Evolutionary conservation across 2,113 vertebrate genomes (phyloP).

Genomic region (Crotalus tigris): DNA sequence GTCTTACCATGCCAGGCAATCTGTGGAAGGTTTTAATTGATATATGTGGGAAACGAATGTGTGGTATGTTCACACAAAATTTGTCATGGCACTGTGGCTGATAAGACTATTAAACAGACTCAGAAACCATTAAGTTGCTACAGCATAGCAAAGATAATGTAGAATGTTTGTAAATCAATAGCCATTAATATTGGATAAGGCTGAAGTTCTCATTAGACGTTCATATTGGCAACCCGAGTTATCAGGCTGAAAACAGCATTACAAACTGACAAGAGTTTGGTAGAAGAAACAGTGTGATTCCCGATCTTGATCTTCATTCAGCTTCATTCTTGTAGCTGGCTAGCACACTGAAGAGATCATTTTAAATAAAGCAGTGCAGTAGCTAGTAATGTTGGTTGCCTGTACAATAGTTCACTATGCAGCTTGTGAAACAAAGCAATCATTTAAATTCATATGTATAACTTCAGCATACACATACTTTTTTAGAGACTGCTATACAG

Average conservation of each 20-base stretch:
- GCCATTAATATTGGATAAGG: background rate
- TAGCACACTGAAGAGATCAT: background rate
- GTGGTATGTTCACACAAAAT: background rate
- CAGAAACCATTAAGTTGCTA: background rate
- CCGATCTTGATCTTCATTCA: background rate
- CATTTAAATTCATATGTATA: background rate
- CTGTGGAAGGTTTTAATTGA: background rate
- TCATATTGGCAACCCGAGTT: background rate
- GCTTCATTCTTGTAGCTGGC: background rate
- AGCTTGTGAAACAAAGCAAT: background rate
- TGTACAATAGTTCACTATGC: background rate
- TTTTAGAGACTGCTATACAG: background rate
- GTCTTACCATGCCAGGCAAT: background rate
- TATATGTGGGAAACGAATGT: constrained; percentile 29
- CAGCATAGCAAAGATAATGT: background rate
- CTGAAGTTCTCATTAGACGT: background rate
- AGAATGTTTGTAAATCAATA: background rate
- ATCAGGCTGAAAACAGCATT: background rate
- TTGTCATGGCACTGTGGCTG: background rate
- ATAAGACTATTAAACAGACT: background rate
- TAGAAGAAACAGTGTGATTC: background rate
- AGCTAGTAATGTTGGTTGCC: background rate
- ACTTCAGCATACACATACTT: background rate
- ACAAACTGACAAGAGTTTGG: background rate
- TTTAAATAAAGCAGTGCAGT: background rate